phyloP scores from a whole-genome alignment of 53 echinoderm and acorn worm species.

The Apostichopus leukothele region DNA sequence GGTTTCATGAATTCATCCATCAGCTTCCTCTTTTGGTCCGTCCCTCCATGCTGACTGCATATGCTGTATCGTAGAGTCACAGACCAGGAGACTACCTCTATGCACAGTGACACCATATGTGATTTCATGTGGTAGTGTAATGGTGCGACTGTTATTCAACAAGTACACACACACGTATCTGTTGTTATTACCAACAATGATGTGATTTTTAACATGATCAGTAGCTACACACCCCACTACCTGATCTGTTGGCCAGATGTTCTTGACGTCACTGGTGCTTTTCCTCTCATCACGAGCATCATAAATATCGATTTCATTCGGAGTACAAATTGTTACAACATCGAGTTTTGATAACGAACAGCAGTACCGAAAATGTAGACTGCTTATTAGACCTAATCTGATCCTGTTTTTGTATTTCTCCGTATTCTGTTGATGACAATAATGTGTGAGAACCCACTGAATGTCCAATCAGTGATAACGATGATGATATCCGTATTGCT shows the following conservation, averaged over 20 bases:
- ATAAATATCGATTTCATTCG: background rate
- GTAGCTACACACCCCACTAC: background rate
- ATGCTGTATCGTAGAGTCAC: background rate
- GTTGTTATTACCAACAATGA: background rate
- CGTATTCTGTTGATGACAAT: background rate
- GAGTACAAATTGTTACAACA: background rate
- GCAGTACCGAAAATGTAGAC: background rate
- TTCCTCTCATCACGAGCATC: background rate
- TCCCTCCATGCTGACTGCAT: background rate
- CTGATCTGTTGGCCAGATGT: background rate
- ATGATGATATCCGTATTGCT: background rate
- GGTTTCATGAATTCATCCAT: background rate
- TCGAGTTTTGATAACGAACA: background rate
- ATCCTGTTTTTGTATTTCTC: background rate
- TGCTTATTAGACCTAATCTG: background rate
- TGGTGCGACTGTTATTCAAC: slow-evolving; percentile 9
- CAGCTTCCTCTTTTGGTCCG: background rate
- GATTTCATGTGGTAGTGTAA: background rate
- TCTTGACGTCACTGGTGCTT: background rate
- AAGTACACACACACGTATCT: background rate
- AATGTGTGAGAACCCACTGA: background rate
- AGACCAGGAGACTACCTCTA: slow-evolving; percentile 17
- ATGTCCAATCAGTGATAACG: background rate
- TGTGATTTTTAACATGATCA: background rate
- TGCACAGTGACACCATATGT: background rate